Percentiles rank a stretch among this genome's conserved stretches.
Evolutionary conservation across 35 echinoderm and acorn worm species (phyloP).

Genomic region (Ptychodera flava): DNA sequence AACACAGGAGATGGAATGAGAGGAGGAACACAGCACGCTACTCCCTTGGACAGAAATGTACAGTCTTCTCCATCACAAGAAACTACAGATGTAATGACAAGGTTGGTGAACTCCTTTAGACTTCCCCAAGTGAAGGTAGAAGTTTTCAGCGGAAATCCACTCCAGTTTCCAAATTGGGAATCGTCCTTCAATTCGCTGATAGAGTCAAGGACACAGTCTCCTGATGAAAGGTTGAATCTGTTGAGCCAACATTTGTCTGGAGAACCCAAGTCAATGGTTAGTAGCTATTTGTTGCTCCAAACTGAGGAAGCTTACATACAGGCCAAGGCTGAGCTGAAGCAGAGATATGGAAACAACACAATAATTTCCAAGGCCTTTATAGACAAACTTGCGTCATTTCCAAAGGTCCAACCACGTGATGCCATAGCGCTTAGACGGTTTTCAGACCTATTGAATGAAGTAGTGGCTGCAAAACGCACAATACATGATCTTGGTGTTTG

Average conservation of each 20-base stretch:
- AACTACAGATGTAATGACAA: too few relatives aligned
- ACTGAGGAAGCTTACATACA: background rate
- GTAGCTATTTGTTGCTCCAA: slow-evolving; percentile 1
- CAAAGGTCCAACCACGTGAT: slow-evolving; percentile 41
- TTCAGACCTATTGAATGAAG: slow-evolving; percentile 44
- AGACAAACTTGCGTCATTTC: slow-evolving; percentile 46
- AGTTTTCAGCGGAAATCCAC: background rate
- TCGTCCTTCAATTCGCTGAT: background rate
- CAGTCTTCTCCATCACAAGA: too few relatives aligned
- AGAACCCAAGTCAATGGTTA: background rate
- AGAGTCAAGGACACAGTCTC: background rate
- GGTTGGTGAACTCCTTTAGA: slow-evolving; percentile 3
- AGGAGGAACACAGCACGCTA: too few relatives aligned
- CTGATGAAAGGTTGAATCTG: background rate
- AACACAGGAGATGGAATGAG: too few relatives aligned
- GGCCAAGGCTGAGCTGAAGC: slow-evolving; percentile 32
- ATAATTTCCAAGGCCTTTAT: slow-evolving; percentile 45
- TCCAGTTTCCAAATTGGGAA: background rate
- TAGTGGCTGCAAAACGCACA: slow-evolving; percentile 24
- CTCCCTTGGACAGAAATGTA: too few relatives aligned
- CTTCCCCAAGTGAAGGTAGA: background rate
- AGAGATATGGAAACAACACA: slow-evolving; percentile 59
- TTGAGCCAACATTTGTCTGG: background rate
- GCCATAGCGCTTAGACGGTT: slow-evolving; percentile 37
- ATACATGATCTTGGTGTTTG: background rate